Evolutionary conservation across 1,140 invertebrate genomes (phyloP), one percentile per base, ranked within the genome.

Genomic region (Drosophila nikananu): DNA sequence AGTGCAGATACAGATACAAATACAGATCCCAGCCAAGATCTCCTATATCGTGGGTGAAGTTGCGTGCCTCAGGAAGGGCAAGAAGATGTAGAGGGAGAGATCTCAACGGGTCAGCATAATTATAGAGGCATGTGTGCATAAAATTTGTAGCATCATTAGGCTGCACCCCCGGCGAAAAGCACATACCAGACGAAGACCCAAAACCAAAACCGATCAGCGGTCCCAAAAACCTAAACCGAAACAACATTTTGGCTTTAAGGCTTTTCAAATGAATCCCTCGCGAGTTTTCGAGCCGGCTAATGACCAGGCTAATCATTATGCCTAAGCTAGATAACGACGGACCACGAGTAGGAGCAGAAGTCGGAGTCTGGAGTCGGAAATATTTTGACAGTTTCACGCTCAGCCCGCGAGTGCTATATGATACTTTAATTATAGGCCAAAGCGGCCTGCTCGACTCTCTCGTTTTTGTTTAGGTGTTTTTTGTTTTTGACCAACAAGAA

Each of bases 381-480:
- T 89, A 86, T 90, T 90, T 90, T 90, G 86, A 90, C 86, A 90
- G 86, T 90, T 90, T 90, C 81, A 91, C 87, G 86, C 86, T 57
- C 79, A 84, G 79, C 74, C 84, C 86, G 81, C 86, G 81, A 90
- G 86, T 91, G 86, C 81, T 90, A 82, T 90, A 82, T 90, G 86
- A 90, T 90, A 91, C 86, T 86, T 90, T 90, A 90, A 90, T 90
- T 90, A 90, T 90, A 90, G 86, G 71, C 72, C 74, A 73, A 61
- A 27, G 71, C 57, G 17, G 54, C 49, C 67, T 68, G 23, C 55
- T 51, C 55, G 44, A 25, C 68, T 72, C 42, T 72, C 39, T 41
- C 19, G 19, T 32, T 51, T 77, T 64, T 55, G 64, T 77, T 86
- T 13, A 15, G 6, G 27, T 42, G n/a, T 66, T 51, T 32, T 32